These are phyloP conservation scores for Dunckerocampus dactyliophorus DNA, from an alignment of 2,113 vertebrate species.

Conservation along the genomic window DNA sequence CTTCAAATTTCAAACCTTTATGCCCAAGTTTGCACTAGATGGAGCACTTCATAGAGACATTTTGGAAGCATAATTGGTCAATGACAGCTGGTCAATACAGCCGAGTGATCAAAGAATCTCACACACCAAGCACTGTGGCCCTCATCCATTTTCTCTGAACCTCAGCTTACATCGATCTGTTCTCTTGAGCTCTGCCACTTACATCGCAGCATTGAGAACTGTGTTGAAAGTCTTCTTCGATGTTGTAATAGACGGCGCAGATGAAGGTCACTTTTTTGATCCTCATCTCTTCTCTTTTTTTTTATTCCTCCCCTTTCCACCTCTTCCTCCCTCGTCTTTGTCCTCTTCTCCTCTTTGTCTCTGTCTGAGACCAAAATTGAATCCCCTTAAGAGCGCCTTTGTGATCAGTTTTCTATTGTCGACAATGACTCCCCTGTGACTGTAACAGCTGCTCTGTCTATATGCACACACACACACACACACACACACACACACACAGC, in stretches of 20 bases:
- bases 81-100: conserved; percentile 24
- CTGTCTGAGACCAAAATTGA: conserved; percentile 5
- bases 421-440: conserved; percentile 37
- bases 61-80: conserved; percentile 17
- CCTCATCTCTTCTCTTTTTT: conserved; percentile 6
- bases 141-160: conserved; percentile 22
- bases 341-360: conserved; percentile 14
- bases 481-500: conserved; percentile 9
- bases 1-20: not conserved
- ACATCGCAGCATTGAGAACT: conserved; percentile 5
- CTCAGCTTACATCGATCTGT: conserved; percentile 18
- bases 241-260: not conserved
- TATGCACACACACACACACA: conserved; percentile 29
- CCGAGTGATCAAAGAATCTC: conserved; percentile 22
- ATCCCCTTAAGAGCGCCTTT: conserved; percentile 16
- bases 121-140: not conserved
- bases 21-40: not conserved
- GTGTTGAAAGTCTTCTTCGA: conserved; percentile 6
- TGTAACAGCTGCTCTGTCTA: conserved; percentile 39
- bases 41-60: conserved; percentile 10
- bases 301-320: not conserved
- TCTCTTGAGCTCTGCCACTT: conserved; percentile 14
- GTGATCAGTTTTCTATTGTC: conserved; percentile 36
- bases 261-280: conserved; percentile 28
- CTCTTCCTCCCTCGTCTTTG: not conserved